A percentile compares a stretch with the other conserved stretches of the same genome.
These are phyloP conservation scores for Acanthacorydalis orientalis DNA, from an alignment of 2,888 invertebrate species.

Conservation along the genomic window DNA sequence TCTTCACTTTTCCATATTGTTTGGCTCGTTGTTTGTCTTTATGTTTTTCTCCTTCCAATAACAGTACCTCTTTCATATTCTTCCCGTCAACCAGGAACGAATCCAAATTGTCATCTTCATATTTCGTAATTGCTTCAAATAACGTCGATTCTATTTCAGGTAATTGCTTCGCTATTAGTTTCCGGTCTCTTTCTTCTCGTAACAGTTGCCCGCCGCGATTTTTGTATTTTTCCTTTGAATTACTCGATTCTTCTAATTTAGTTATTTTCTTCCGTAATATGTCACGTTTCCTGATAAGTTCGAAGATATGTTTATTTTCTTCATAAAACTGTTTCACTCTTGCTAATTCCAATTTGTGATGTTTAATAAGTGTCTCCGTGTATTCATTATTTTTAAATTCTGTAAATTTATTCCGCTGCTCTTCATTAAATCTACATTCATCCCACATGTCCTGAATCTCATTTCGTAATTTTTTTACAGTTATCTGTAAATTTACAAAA, in stretches of 20 bases:
- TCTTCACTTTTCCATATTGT: no score
- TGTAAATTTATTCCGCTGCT: constrained; percentile 41
- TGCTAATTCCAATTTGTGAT: constrained; percentile 63
- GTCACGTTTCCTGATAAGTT: constrained; percentile 45
- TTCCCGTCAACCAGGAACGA: constrained; percentile 9
- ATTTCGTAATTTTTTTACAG: constrained; percentile 47
- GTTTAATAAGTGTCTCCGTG: constrained; percentile 60
- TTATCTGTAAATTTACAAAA: constrained; percentile 22
- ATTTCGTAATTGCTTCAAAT: constrained; percentile 32
- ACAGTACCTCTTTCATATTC: no score
- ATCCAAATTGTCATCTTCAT: constrained; percentile 32
- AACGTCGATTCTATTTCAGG: constrained; percentile 58
- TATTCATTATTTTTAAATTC: constrained; percentile 50
- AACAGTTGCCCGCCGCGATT: constrained; percentile 78
- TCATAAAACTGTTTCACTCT: constrained; percentile 47
- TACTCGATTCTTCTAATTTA: constrained; percentile 55
- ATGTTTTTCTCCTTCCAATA: no score
- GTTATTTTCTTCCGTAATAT: constrained; percentile 58
- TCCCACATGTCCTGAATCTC: constrained; percentile 65
- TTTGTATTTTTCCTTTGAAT: constrained; percentile 67
- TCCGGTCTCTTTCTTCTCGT: constrained; percentile 73
- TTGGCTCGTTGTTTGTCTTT: no score
- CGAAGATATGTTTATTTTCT: constrained; percentile 47
- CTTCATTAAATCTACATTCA: constrained; percentile 48
- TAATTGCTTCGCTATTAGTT: constrained; percentile 48